These are phyloP conservation scores for Stomatorhinus walkeri DNA, from an alignment of 2,797 vertebrate genomes.

Conservation along the genomic window DNA sequence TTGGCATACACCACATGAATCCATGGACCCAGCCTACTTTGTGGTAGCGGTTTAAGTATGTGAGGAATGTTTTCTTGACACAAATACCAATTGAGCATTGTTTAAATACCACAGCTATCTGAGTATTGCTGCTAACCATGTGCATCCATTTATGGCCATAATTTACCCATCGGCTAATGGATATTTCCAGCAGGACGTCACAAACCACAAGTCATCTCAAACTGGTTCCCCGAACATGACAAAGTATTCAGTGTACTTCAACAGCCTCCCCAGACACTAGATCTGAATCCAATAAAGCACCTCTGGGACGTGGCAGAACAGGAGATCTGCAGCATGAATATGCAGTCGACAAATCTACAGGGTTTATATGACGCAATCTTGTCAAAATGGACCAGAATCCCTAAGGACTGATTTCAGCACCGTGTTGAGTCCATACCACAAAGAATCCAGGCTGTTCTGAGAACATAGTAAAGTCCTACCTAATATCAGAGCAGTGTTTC, in stretches of 20 bases:
- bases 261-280: neutral
- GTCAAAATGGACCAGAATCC: neutral
- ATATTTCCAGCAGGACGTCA: neutral
- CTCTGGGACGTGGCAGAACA: neutral
- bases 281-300: neutral
- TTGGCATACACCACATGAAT: neutral
- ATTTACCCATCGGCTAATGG: neutral
- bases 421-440: neutral
- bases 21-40: neutral
- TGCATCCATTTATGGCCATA: neutral
- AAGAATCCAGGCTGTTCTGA: neutral
- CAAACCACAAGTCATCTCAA: constrained; percentile 1
- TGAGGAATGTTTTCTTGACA: neutral
- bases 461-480: neutral
- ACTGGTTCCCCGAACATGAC: neutral
- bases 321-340: neutral
- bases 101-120: neutral
- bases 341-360: neutral
- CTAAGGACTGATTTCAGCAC: neutral
- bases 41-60: neutral
- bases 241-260: neutral
- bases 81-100: neutral
- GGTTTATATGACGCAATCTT: neutral
- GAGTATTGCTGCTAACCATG: neutral
- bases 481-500: neutral